Evolutionary conservation across 2,888 invertebrate genomes (phyloP).

Genomic region (Melieria omissa): DNA sequence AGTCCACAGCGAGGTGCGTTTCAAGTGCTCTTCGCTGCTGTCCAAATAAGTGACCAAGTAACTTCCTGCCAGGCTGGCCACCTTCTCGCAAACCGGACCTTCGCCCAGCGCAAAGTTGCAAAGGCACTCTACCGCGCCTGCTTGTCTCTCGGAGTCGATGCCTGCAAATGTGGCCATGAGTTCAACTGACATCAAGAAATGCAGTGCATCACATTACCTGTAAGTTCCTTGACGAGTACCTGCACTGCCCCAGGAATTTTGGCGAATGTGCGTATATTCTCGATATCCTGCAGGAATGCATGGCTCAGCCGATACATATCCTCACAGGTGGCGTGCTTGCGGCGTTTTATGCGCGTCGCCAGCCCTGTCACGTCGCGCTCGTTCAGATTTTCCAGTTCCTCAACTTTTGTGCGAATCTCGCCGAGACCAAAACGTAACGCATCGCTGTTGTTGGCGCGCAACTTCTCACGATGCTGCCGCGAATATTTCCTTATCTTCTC

Average conservation of each 20-base stretch:
- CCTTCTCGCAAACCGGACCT: constrained; percentile 59
- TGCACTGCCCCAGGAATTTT: constrained; percentile 61
- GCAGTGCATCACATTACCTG: constrained; percentile 49
- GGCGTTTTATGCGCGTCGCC: constrained; percentile 60
- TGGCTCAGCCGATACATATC: constrained; percentile 62
- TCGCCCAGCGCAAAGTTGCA: constrained; percentile 65
- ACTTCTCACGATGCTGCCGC: constrained; percentile 50
- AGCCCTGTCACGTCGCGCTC: constrained; percentile 60
- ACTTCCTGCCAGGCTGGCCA: constrained; percentile 57
- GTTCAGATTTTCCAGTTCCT: constrained; percentile 55
- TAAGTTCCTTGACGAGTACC: constrained; percentile 62
- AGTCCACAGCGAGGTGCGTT: constrained; percentile 61
- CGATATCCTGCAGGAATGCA: constrained; percentile 59
- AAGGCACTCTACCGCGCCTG: constrained; percentile 60
- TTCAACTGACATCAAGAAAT: not conserved
- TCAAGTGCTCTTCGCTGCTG: constrained; percentile 53
- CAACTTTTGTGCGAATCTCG: constrained; percentile 55
- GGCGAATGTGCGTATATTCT: constrained; percentile 59
- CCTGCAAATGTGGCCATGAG: constrained; percentile 47
- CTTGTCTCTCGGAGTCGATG: constrained; percentile 53
- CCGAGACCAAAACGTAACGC: constrained; percentile 60
- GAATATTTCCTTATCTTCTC: constrained; percentile 56
- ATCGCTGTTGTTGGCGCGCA: constrained; percentile 54
- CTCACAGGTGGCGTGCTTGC: constrained; percentile 59
- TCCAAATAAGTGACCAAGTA: constrained; percentile 61